Evolutionary conservation across 2,797 vertebrate genomes (phyloP), one percentile per base, ranked within the genome.

Genomic region (Australoheros facetus): DNA sequence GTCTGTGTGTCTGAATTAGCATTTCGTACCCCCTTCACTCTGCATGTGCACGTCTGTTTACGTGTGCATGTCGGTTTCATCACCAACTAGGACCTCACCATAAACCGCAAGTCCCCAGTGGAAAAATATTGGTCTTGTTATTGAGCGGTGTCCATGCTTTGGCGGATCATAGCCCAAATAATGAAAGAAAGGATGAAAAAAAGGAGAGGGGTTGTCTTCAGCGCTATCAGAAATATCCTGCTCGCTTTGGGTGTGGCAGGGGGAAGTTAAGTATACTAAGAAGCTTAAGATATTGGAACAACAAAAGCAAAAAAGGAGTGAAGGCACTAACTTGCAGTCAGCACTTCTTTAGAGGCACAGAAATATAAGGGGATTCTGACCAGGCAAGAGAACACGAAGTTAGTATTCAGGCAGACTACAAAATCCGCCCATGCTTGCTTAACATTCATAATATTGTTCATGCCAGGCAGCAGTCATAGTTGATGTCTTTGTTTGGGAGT

Each of bases 1-100:
- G 39, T 85, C 82, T 87, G 88, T 89, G 85, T 87, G 81, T 91
- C 88, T 92, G 85, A 90, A 94, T 94, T 93, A 93, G 79, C 93
- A 94, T 93, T 93, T 93, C 79, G 79, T 89, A 89, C 79, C 79
- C 64, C 59, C 77, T 85, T 73, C 37, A 69, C 88, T 80, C 59
- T 21, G 42, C 28, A 30, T 83, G 79, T 28, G 56, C 80, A 13
- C 70, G 73, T 84, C 89, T 89, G 79, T 86, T 57, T 88, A 80
- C 86, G 80, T 80, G 84, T 80, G 75, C 56, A 42, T 85, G 59
- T 78, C 17, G 88, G 77, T 85, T 85, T 91, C 73, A 78, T 87
- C 80, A 89, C 77, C 91, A 82, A 91, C 87, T 83, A 90, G 84
- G 83, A 85, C 85, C 60, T 86, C 87, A 88, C 89, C 82, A 89